Evolutionary conservation across 2,113 vertebrate species (phyloP), one percentile per base, ranked within the genome.

Genomic region (Pluvialis apricaria): DNA sequence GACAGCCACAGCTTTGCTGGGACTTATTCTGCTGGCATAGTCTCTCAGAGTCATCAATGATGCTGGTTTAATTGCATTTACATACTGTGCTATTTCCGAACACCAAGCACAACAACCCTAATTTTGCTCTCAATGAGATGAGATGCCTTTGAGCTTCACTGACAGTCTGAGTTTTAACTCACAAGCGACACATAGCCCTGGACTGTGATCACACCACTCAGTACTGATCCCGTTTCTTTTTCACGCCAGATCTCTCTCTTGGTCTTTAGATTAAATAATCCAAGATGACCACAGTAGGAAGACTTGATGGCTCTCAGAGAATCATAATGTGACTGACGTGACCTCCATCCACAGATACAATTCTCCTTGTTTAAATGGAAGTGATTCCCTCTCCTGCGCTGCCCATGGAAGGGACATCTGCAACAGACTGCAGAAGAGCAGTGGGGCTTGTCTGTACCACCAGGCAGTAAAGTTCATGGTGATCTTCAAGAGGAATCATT

Each of bases 21-120:
- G 57, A 13, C 32, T 91, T 57, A 88, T 93, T 92, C 71, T 91
- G 58, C 49, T 93, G 92, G 78, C 82, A 57, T 13, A 88, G 36
- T 65, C 52, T 69, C 81, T 85, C 28, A 54, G 90, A 93, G 78
- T 86, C 92, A 86, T 82, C 92, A 88, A 1, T 68, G 76, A 40
- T 17, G 38, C 31, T 61, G 66, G 25, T 95, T 95, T 97, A 96
- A 96, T 97, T 96, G 85, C 93, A 96, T 93, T 97, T 97, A 89
- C 94, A 93, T 96, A 91, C 75, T 44, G 85, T 44, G 92, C 96
- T 96, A 97, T 96, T 96, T 96, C 93, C 0, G 64, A 95, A 62
- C 66, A 65, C 58, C 38, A 22, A 49, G 54, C 40, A 52, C 61
- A 97, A 47, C 84, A 76, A 25, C 40, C 31, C 51, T 95, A 66